Conservation (phyloP, 2,113 vertebrate genomes). For the Balaeniceps rex region DNA sequence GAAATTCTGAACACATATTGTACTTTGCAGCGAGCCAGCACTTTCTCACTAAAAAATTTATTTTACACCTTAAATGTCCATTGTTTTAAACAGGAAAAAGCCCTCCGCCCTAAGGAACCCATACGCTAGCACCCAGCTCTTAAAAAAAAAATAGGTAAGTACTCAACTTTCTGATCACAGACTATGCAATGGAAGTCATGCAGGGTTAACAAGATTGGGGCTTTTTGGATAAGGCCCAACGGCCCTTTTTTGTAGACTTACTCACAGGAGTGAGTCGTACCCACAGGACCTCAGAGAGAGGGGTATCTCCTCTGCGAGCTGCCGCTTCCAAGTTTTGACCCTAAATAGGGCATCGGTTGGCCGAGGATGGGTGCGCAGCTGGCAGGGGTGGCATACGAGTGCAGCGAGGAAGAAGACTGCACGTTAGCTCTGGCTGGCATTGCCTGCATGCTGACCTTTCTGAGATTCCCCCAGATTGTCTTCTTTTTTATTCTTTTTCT, state of each 20-base stretch:
- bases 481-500: too few relatives aligned
- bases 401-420: neutral
- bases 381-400: neutral
- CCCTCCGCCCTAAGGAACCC: neutral
- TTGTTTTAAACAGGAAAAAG: neutral
- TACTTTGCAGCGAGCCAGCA: neutral
- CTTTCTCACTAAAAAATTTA: neutral
- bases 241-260: neutral
- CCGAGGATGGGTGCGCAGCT: neutral
- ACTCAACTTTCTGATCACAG: neutral
- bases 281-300: neutral
- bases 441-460: neutral
- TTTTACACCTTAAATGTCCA: neutral
- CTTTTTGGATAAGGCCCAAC: neutral
- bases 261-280: neutral
- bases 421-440: neutral
- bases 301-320: neutral
- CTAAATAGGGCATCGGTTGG: rapidly evolving
- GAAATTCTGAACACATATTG: neutral
- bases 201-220: neutral
- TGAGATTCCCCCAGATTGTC: neutral
- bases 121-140: neutral
- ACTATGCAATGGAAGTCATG: neutral
- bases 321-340: neutral
- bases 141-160: neutral